A percentile compares a stretch with the other conserved stretches of the same genome.
Evolutionary conservation across 2,888 invertebrate species (phyloP).

Genomic region (Dryocosmus kuriphilus): DNA sequence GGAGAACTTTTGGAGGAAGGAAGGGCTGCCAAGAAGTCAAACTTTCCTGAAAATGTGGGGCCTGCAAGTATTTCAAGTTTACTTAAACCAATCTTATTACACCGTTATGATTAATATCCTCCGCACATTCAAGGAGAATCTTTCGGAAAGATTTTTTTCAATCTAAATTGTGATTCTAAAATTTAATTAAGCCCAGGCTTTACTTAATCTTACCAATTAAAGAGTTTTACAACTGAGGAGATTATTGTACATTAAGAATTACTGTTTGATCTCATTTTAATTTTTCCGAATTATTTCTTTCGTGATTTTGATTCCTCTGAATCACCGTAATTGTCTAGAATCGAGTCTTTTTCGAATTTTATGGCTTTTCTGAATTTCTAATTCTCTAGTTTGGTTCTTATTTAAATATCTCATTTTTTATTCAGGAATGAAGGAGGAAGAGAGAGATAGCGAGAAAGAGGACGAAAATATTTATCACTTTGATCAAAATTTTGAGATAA

Average conservation of each 20-base stretch:
- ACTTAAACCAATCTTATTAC: not conserved
- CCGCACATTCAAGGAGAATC: not conserved
- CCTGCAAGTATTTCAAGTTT: not conserved
- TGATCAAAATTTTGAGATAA: too few relatives aligned
- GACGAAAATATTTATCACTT: too few relatives aligned
- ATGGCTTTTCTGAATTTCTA: too few relatives aligned
- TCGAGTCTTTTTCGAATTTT: too few relatives aligned
- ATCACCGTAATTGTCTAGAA: too few relatives aligned
- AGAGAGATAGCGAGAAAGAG: too few relatives aligned
- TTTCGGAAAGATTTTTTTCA: not conserved
- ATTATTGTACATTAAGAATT: not conserved
- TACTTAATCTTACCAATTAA: not conserved
- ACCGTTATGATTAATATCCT: not conserved
- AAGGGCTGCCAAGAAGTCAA: not conserved
- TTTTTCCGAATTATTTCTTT: too few relatives aligned
- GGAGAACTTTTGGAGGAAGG: constrained; percentile 1
- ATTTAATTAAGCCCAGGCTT: not conserved
- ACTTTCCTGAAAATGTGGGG: not conserved
- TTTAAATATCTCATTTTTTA: too few relatives aligned
- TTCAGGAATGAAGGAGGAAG: too few relatives aligned
- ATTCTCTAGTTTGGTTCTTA: too few relatives aligned
- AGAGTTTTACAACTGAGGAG: not conserved
- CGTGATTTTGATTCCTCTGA: too few relatives aligned
- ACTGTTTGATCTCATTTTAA: too few relatives aligned
- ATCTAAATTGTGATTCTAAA: not conserved